A percentile compares a stretch with the other conserved stretches of the same genome.
phyloP scores from a whole-genome alignment of 2,113 vertebrate genomes.

The Sceloporus undulatus region DNA sequence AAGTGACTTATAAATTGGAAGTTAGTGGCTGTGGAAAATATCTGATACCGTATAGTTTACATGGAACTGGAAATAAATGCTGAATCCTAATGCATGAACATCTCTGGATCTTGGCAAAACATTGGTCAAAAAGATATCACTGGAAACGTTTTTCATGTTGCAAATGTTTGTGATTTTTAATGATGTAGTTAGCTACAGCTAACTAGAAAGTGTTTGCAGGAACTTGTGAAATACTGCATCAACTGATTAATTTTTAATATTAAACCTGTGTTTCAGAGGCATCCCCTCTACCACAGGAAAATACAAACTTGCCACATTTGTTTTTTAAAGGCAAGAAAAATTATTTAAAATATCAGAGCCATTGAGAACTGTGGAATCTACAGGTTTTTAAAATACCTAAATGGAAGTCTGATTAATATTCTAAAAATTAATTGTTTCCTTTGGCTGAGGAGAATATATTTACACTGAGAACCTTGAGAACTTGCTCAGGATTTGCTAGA shows the following conservation, averaged over 20 bases:
- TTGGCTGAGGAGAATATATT: neutral
- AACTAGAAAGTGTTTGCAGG: neutral
- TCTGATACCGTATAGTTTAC: conserved; percentile 47
- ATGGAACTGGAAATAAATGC: conserved; percentile 50
- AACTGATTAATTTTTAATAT: neutral
- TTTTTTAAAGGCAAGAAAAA: neutral
- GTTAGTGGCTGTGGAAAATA: conserved; percentile 52
- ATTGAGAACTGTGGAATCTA: neutral
- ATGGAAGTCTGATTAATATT: neutral
- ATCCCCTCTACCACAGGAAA: neutral
- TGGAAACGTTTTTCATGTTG: neutral
- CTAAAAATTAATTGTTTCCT: neutral
- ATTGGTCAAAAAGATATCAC: neutral
- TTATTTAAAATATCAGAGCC: conserved; percentile 39
- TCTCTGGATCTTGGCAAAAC: neutral
- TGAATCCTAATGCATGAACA: conserved; percentile 49
- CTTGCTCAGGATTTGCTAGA: neutral
- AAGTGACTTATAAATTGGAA: conserved; percentile 35
- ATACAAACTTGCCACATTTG: conserved; percentile 11
- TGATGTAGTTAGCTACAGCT: conserved; percentile 1
- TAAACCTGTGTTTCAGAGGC: neutral
- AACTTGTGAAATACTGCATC: conserved; percentile 11
- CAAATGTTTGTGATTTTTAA: neutral
- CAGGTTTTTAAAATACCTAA: neutral
- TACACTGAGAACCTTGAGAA: neutral